A percentile compares a stretch with the other conserved stretches of the same genome.
phyloP scores from a whole-genome alignment of 2,113 vertebrate species.

The Neogobius melanostomus region DNA sequence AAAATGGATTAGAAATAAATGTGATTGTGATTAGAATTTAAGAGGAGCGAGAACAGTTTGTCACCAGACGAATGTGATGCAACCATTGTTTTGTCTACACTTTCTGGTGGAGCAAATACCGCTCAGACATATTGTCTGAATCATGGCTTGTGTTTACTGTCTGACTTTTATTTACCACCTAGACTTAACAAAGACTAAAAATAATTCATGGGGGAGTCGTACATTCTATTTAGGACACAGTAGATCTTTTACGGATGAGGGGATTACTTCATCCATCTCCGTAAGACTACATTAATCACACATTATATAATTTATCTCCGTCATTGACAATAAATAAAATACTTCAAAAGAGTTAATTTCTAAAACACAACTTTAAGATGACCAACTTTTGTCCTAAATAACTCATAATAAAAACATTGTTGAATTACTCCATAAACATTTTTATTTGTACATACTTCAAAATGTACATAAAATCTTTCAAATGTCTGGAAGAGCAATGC shows the following conservation, averaged over 20 bases:
- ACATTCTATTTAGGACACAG: neutral
- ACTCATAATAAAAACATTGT: neutral
- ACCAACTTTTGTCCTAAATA: no score
- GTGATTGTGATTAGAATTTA: no score
- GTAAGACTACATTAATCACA: no score
- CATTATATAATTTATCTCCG: no score
- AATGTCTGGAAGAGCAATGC: constrained; percentile 19
- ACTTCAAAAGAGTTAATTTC: no score
- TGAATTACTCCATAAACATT: neutral
- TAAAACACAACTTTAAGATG: no score
- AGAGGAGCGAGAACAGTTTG: no score
- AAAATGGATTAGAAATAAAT: no score
- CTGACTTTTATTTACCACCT: neutral
- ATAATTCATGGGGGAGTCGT: neutral
- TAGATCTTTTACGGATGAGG: neutral
- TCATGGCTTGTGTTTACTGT: neutral
- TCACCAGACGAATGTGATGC: neutral
- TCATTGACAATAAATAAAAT: no score
- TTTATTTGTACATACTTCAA: constrained; percentile 42
- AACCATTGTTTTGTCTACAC: neutral
- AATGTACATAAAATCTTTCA: constrained; percentile 35
- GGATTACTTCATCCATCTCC: neutral
- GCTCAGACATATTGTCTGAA: neutral
- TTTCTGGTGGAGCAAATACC: neutral
- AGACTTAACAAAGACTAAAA: neutral